Evolutionary conservation across 2,888 invertebrate genomes (phyloP), one percentile per base, ranked within the genome.

Genomic region (Stenchaetothrips biformis): DNA sequence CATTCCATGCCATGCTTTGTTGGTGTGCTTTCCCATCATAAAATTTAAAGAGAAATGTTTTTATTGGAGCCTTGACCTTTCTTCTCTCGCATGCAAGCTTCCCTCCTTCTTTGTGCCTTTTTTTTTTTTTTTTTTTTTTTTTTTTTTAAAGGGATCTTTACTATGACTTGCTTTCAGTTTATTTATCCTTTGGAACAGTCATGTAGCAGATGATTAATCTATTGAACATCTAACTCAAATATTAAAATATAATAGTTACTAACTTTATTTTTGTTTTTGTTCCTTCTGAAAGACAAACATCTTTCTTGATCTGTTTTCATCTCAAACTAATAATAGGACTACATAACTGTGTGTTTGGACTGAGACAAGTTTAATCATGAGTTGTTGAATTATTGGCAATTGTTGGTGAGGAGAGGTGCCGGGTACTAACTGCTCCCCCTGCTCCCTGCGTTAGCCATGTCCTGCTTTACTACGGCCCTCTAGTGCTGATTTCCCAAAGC

Each of bases 401-500:
- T 48, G 37, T n/a, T 18, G 48, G 48, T 78, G 78, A 9, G 78
- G 48, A 48, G 25, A 37, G 48, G 48, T 48, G 49, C 78, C 9
- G 78, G 78, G 49, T 78, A 48, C 78, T 78, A 47, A 79, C 67
- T 79, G 13, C 47, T 16, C 80, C 78, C 47, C 37, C 79, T 59
- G 47, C 47, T 49, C 37, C 53, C 53, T 49, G 48, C 53, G 48
- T 79, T 74, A 74, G 67, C 67, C 67, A 74, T 25, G 67, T 25
- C 67, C 67, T 74, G 67, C 67, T 74, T 82, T 86, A 84, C 88
- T 90, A 88, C 88, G 90, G 87, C 91, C 91, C 83, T 89, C 91
- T 86, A 90, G 90, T 85, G 90, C 90, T 85, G 91, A 91, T 88
- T 92, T 92, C 85, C 95, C 96, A 86, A 94, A 94, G 90, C 92